Evolutionary conservation across 2,797 vertebrate genomes (phyloP), one percentile per base, ranked within the genome.

Genomic region (Tiaroga cobitis): DNA sequence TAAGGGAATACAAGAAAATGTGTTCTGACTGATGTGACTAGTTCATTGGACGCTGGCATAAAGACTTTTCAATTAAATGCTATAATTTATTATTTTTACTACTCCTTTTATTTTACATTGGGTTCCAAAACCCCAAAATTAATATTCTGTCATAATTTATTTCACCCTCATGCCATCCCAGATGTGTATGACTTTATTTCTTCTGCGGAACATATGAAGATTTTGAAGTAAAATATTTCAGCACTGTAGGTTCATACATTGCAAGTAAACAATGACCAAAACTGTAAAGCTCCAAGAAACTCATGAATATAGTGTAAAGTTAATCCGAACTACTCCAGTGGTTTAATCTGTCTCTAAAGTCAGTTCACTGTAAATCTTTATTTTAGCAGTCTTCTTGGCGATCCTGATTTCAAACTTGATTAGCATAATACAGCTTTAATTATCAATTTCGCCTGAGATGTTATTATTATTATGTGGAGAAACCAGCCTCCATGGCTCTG

Each of bases 1-100:
- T 90, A 54, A 78, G 90, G 90, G 90, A 90, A 87, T 91, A 86
- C 72, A 81, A 83, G 54, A 29, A 39, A 51, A 65, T 63, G 39
- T 70, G 72, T 32, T 82, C 73, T 79, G 56, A 83, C 32, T 59
- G n/a, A 43, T 85, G 83, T 87, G 82, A 81, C 74, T 74, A 4
- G 15, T 67, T 78, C 59, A 59, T 46, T 85, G 56, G 68, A 67
- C 54, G 7, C 9, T 24, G 32, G 6, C 78, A 41, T 59, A 77
- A 32, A 24, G 61, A 63, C 56, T 61, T 43, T 72, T 24, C 19
- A 69, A 13, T 39, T 72, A 3, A 43, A 61, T 15, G 26, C 5
- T 19, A 39, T 9, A 29, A 43, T 39, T n/a, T 8, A 37, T 59
- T 49, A 15, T 46, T 16, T 32, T 32, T 19, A 61, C 16, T 24